Base-by-base conservation (phyloP, 2,113 vertebrate species). In the Alouatta palliata region DNA sequence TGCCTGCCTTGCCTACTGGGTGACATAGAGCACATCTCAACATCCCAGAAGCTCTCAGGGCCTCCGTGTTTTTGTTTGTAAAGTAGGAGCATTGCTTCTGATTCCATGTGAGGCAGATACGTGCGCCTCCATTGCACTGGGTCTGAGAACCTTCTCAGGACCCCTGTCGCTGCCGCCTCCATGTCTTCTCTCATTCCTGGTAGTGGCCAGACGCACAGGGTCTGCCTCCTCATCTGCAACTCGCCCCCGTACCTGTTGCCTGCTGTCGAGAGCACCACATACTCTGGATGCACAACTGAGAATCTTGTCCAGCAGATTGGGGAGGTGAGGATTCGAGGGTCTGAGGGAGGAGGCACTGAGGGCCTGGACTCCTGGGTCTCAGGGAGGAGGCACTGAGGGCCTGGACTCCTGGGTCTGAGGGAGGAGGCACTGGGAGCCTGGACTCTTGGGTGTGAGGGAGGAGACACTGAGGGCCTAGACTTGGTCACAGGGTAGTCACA, bases 221-320 rank as follows among this genome's bases (percentile, higher is more conserved):
- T 99, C 87, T 99, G 99, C 94, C 99, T 99, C 82, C 98, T 99
- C 54, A 98, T 99, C 96, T 99, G 99, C 95, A 99, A 99, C 97
- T 99, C 99, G 3, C 99, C 99, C 0, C 99, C 99, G 0, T 99
- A 99, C 95, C 97, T 99, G 96, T 98, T 99, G 37, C 99, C 99
- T 0, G 99, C 99, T 3, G 99, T 99, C 52, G 99, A 99, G 98
- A 99, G 99, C 90, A 99, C 99, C 97, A 99, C 98, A 1, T 99
- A 99, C 98, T 99, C 99, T 0, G 99, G 99, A 91, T 99, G 98
- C 98, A 99, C 99, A 0, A 99, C 99, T 0, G 99, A 99, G 98
- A 99, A 98, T 95, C 97, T 99, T 40, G 99, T 99, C 94, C 99
- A 99, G 98, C 99, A 99, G 98, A 99, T 99, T 35, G 98, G 99